Base-by-base conservation (phyloP, 2,113 vertebrate species). In the Ciconia boyciana region DNA sequence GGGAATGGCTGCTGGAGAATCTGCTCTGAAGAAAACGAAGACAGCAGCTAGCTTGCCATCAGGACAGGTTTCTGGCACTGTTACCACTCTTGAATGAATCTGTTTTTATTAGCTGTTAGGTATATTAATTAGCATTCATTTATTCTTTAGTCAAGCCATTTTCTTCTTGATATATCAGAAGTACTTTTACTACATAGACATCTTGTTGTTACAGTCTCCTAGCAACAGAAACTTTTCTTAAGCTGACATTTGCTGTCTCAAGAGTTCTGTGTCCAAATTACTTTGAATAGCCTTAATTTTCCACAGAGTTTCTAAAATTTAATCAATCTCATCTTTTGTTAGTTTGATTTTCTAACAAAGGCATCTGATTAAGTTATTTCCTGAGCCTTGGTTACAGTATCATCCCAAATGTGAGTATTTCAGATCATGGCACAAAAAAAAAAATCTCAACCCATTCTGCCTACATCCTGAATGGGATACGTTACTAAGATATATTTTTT, bases 221-320 rank as follows among this genome's bases (percentile, higher is more conserved):
- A 92, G 94, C 83, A 96, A 94, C 80, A 87, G 39, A 74, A 86
- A 90, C 57, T 81, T 96, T 85, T 80, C 70, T 80, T 92, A 60
- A 90, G 39, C 71, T 89, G 90, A 84, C 76, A 71, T 92, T 96
- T 96, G 60, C 49, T 71, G 44, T 94, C 76, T 93, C 55, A 58
- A 83, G 82, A 44, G 66, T 72, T 80, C 54, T 81, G 43, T 91
- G 76, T 88, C 79, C 83, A 88, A 93, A 93, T 96, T 95, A 76
- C 49, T 91, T 90, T 95, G 74, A 97, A 96, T 92, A 91, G 84
- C 62, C 87, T 89, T 95, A 90, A 93, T 94, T 96, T 95, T 87
- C 83, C 41, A 51, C 44, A 34, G 58, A 78, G 34, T 74, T 89
- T 94, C 72, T 95, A 70, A 94, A 94, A 94, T 93, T 80, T 92